These are phyloP conservation scores for Drosophila nikananu DNA, from an alignment of 1,140 invertebrate genomes.

Conservation along the genomic window DNA sequence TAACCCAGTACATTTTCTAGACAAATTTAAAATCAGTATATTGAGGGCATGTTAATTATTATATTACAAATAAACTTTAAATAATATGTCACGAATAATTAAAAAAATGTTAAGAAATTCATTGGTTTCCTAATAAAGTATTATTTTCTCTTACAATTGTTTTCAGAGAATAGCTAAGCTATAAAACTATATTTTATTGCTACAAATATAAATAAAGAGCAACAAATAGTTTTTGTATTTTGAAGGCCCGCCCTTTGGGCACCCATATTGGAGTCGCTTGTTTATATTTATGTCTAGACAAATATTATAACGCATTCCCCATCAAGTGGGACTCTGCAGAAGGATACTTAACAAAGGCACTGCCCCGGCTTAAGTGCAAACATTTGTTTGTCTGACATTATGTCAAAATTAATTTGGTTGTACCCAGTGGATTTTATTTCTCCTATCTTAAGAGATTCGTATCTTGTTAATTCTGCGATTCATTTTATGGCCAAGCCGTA, in stretches of 20 bases:
- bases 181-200: background rate
- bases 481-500: conserved; percentile 50
- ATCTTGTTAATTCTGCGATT: conserved; percentile 60
- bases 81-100: background rate
- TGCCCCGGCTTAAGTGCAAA: conserved; percentile 51
- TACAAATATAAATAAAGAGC: background rate
- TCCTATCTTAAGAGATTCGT: conserved; percentile 54
- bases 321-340: conserved; percentile 13
- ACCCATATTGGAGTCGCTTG: conserved; percentile 5
- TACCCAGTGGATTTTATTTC: conserved; percentile 58
- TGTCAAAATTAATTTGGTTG: conserved; percentile 62
- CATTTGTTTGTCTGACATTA: conserved; percentile 60
- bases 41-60: too few species aligned
- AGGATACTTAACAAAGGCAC: conserved; percentile 38
- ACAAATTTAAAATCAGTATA: too few species aligned
- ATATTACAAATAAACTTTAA: too few species aligned
- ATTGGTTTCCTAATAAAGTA: background rate
- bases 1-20: too few species aligned
- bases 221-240: conserved; percentile 7
- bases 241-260: background rate
- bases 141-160: background rate
- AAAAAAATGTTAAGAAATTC: background rate
- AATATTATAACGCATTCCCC: conserved; percentile 27
- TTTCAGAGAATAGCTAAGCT: background rate
- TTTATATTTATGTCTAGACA: conserved; percentile 35